Percentiles rank a stretch among this genome's conserved stretches.
Evolutionary conservation across 2,888 invertebrate genomes (phyloP).

Genomic region (Plagodis dolabraria): DNA sequence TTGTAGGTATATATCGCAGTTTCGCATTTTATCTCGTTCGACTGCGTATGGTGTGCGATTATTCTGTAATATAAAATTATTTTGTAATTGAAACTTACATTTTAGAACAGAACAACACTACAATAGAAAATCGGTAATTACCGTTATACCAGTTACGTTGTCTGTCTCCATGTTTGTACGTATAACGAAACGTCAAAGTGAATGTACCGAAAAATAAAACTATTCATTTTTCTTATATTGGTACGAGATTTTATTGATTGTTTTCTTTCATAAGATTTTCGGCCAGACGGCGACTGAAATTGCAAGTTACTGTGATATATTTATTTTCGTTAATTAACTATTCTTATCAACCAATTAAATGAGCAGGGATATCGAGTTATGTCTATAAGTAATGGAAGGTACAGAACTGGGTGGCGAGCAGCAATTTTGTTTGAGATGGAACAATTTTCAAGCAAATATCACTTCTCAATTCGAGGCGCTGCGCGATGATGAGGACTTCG

Average conservation of each 20-base stretch:
- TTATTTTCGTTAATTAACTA: constrained; percentile 83
- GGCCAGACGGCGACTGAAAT: constrained; percentile 85
- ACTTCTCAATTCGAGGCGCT: constrained; percentile 94
- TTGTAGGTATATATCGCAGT: constrained; percentile 17
- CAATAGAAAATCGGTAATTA: constrained; percentile 50
- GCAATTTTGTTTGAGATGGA: constrained; percentile 96
- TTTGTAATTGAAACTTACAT: too few species aligned
- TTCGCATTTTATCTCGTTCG: constrained; percentile 7
- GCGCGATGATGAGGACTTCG: constrained; percentile 94
- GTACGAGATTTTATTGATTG: constrained; percentile 86
- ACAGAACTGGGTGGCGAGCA: constrained; percentile 89
- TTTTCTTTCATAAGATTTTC: constrained; percentile 85
- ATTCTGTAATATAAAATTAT: too few species aligned
- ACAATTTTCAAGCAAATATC: constrained; percentile 95
- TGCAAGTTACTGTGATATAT: constrained; percentile 85
- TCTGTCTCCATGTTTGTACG: constrained; percentile 27
- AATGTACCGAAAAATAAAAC: constrained; percentile 85
- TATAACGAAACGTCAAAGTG: constrained; percentile 80
- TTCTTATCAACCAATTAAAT: constrained; percentile 85
- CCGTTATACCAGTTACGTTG: constrained; percentile 14
- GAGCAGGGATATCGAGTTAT: constrained; percentile 85
- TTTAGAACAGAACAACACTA: too few species aligned
- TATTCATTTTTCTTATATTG: constrained; percentile 85
- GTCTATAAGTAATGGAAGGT: constrained; percentile 86
- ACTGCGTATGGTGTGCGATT: too few species aligned